These are phyloP conservation scores for Mirza zaza DNA, from an alignment of 2,113 vertebrate genomes.

Conservation along the genomic window DNA sequence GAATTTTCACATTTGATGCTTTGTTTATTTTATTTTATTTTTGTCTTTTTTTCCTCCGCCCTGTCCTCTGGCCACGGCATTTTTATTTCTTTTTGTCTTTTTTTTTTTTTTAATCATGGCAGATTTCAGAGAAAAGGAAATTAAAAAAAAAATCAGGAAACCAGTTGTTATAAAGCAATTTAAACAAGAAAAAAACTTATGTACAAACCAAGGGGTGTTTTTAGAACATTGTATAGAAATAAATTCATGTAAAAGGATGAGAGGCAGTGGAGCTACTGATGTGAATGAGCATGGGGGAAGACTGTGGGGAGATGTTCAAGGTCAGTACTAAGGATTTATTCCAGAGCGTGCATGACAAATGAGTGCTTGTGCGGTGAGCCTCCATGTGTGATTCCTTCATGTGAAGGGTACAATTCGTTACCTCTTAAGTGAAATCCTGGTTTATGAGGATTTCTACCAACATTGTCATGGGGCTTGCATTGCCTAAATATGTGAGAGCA, in stretches of 20 bases:
- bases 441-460: not conserved
- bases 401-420: not conserved
- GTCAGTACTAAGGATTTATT: not conserved
- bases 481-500: not conserved
- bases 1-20: conserved; percentile 87
- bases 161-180: conserved; percentile 81
- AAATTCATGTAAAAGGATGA: conserved; percentile 86
- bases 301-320: not conserved
- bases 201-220: conserved; percentile 80
- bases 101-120: conserved; percentile 76
- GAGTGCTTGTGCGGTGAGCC: not conserved
- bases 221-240: conserved; percentile 87
- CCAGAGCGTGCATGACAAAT: not conserved
- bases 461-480: not conserved
- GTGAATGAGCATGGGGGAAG: conserved; percentile 57
- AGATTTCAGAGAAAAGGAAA: conserved; percentile 81
- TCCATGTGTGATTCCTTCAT: not conserved
- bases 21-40: conserved; percentile 55
- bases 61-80: conserved; percentile 78
- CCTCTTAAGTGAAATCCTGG: not conserved
- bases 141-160: conserved; percentile 76
- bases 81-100: conserved; percentile 81
- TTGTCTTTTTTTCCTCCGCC: conserved; percentile 56
- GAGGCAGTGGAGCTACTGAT: conserved; percentile 79
- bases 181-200: conserved; percentile 70